A percentile compares a stretch with the other conserved stretches of the same genome.
phyloP scores from a whole-genome alignment of 2,888 invertebrate species.

The Lypha dubia region DNA sequence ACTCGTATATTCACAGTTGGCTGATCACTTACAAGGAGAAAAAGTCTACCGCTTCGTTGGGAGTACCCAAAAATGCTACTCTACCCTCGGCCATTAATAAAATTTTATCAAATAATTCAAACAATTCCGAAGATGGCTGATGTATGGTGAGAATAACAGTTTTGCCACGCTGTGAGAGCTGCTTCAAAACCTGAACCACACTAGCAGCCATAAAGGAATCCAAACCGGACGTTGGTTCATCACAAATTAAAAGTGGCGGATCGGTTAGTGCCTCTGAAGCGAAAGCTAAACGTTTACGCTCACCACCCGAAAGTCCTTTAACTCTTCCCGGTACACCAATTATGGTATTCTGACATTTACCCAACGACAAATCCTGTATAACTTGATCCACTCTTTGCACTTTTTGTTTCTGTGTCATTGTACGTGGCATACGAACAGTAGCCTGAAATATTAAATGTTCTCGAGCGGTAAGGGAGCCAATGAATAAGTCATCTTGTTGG shows the following conservation, averaged over 20 bases:
- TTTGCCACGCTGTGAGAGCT: constrained; percentile 91
- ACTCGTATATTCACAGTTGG: too few species aligned
- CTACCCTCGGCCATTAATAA: constrained; percentile 95
- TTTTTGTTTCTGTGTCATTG: constrained; percentile 89
- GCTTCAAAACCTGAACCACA: constrained; percentile 92
- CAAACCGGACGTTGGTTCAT: constrained; percentile 98
- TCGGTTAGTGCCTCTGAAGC: constrained; percentile 98
- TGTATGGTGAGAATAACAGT: constrained; percentile 97
- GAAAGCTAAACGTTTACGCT: constrained; percentile 96
- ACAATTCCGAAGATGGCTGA: constrained; percentile 96
- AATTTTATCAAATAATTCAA: constrained; percentile 94
- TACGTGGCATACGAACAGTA: constrained; percentile 92
- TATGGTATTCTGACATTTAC: constrained; percentile 94
- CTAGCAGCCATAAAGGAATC: constrained; percentile 99
- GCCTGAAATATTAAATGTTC: constrained; percentile 96
- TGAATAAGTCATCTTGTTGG: constrained; percentile 96
- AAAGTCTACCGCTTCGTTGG: constrained; percentile 90
- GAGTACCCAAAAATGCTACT: constrained; percentile 93
- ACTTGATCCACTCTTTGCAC: constrained; percentile 93
- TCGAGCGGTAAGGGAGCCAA: constrained; percentile 93
- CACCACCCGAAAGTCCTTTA: constrained; percentile 98
- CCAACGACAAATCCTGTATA: constrained; percentile 92
- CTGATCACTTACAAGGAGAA: constrained; percentile 89
- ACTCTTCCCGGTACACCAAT: constrained; percentile 94
- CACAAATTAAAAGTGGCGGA: constrained; percentile 97